Conservation (phyloP, 1,140 invertebrate species). For the Nymphalis io region DNA sequence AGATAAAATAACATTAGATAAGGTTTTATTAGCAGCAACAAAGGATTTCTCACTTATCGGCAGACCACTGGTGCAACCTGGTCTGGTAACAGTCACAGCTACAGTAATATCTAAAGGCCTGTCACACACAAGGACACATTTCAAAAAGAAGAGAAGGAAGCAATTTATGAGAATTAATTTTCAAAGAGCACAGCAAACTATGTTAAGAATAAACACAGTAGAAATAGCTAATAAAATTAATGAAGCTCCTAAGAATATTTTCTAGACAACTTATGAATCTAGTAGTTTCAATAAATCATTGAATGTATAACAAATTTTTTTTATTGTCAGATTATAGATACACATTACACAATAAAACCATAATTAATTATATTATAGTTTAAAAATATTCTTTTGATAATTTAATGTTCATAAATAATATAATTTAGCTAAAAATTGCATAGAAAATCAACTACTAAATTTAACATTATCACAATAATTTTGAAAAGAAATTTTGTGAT, state of each 20-base stretch:
- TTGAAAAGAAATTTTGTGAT: constrained; percentile 81
- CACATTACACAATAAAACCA: neutral
- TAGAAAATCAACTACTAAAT: constrained; percentile 42
- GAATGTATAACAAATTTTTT: constrained; percentile 9
- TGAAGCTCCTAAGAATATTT: constrained; percentile 61
- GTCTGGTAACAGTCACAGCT: constrained; percentile 88
- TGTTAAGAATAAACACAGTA: constrained; percentile 88
- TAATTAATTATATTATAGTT: neutral
- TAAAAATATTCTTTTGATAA: neutral
- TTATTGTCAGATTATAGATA: too few relatives aligned
- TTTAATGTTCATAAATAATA: neutral
- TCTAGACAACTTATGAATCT: constrained; percentile 40
- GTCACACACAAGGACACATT: constrained; percentile 90
- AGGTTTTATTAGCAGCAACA: constrained; percentile 92
- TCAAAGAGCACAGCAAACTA: constrained; percentile 85
- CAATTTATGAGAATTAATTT: constrained; percentile 89
- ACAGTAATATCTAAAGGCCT: constrained; percentile 95
- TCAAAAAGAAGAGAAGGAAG: constrained; percentile 88
- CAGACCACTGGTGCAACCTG: constrained; percentile 88
- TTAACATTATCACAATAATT: constrained; percentile 78
- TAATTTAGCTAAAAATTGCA: constrained; percentile 7
- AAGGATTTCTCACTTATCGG: constrained; percentile 93
- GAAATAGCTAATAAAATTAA: constrained; percentile 70
- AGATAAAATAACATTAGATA: constrained; percentile 92
- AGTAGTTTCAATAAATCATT: constrained; percentile 21